A percentile compares a stretch with the other conserved stretches of the same genome.
Evolutionary conservation across 1,140 invertebrate species (phyloP).

Genomic region (Campoletis sonorensis): DNA sequence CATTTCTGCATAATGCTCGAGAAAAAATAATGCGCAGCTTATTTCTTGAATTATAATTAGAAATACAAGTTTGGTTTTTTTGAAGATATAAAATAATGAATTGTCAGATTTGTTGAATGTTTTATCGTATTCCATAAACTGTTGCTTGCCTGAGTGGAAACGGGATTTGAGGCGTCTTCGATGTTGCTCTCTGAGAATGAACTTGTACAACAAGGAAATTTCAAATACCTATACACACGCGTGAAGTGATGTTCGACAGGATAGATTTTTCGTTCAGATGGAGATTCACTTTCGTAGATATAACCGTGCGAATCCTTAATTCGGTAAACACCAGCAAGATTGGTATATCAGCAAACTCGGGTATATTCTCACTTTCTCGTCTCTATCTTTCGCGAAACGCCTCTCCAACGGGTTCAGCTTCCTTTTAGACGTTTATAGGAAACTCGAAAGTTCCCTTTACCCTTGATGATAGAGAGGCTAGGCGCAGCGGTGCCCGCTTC

Average conservation of each 20-base stretch:
- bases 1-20: too few species aligned
- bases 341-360: slow-evolving; percentile 41
- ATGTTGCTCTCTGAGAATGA: neutral
- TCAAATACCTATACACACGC: neutral
- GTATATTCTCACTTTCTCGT: slow-evolving; percentile 43
- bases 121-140: too few species aligned
- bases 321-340: slow-evolving; percentile 48
- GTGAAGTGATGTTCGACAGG: neutral
- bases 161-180: neutral
- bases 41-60: too few species aligned
- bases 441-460: slow-evolving; percentile 40
- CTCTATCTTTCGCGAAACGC: slow-evolving; percentile 8
- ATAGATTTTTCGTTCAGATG: slow-evolving; percentile 2
- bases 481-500: slow-evolving; percentile 42
- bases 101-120: too few species aligned
- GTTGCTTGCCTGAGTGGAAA: neutral
- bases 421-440: slow-evolving; percentile 37
- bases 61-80: too few species aligned
- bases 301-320: slow-evolving; percentile 47
- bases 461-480: slow-evolving; percentile 51
- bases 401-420: neutral
- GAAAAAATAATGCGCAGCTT: too few species aligned
- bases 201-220: slow-evolving; percentile 6
- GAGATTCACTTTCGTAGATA: slow-evolving; percentile 12
- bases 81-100: too few species aligned